Evolutionary conservation across 1,140 invertebrate genomes (phyloP), one percentile per base, ranked within the genome.

Genomic region (Heliothis virescens): DNA sequence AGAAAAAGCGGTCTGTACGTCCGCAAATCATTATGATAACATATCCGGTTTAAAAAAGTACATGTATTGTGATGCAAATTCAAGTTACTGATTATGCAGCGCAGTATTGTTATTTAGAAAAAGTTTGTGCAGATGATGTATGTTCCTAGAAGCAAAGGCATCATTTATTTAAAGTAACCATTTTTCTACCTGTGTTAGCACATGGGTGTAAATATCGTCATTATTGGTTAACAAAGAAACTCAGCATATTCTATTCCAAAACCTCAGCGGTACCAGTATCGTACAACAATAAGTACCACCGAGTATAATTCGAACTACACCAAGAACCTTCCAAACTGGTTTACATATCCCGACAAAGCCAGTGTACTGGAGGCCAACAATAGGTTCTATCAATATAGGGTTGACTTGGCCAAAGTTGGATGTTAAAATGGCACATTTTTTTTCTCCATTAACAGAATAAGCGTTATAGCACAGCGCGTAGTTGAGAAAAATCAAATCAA

Each of bases 311-410:
- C 15, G 34, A 59, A 57, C 16, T 41, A 73, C 21, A 47, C n/a
- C 26, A 86, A 83, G 85, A 84, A 82, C 34, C 55, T 85, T 88
- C 82, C 82, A 82, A 88, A 90, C 89, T 83, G 86, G 87, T 90
- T 88, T 84, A 82, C 80, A 81, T 85, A 86, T 84, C 82, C 81
- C 82, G 80, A 83, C 85, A 83, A 83, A 84, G 82, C 75, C 83
- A 77, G 82, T 80, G 82, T 80, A 80, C 81, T 81, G 82, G 85
- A 90, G 83, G 89, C 73, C 86, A 90, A 86, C 86, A 86, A 83
- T 78, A 79, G 78, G 80, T 55, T 67, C 75, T 83, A 81, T 81
- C 81, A 59, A 59, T 18, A n/a, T 57, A 73, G 71, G 53, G 53
- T 16, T 73, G 71, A 11, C 41, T 18, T 41, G 11, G 47, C 41